A percentile compares a stretch with the other conserved stretches of the same genome.
Evolutionary conservation across 35 echinoderm and acorn worm species (phyloP).

Genomic region (Apostichopus japonicus): DNA sequence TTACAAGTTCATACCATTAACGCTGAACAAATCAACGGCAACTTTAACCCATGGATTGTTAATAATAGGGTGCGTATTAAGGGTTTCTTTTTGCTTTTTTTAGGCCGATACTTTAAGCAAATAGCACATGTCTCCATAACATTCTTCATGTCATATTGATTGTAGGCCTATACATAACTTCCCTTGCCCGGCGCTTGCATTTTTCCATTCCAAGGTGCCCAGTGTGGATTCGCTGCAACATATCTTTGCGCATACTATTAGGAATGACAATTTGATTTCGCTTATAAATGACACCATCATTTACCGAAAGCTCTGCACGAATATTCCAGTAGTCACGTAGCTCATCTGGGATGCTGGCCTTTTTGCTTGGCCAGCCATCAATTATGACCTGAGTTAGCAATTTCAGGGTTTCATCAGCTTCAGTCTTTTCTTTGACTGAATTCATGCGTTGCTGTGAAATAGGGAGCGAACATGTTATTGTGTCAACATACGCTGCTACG

Average conservation of each 20-base stretch:
- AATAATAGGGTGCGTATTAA: slow-evolving; percentile 17
- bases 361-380: neutral
- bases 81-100: slow-evolving; percentile 14
- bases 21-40: slow-evolving; percentile 15
- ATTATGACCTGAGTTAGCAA: neutral
- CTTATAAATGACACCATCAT: slow-evolving; percentile 35
- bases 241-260: slow-evolving; percentile 11
- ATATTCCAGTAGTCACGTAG: slow-evolving; percentile 32
- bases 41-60: slow-evolving; percentile 49
- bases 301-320: neutral
- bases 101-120: neutral
- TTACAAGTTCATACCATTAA: slow-evolving; percentile 20
- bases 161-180: slow-evolving; percentile 53
- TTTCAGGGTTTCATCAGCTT: neutral
- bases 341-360: neutral
- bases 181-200: slow-evolving; percentile 31
- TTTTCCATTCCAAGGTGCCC: slow-evolving; percentile 38
- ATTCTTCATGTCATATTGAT: slow-evolving; percentile 16
- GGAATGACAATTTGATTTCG: slow-evolving; percentile 20
- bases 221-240: slow-evolving; percentile 35
- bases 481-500: slow-evolving; percentile 43
- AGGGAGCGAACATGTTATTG: slow-evolving; percentile 19
- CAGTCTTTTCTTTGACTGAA: slow-evolving; percentile 2
- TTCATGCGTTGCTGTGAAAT: neutral
- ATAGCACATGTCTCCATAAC: neutral